A percentile compares a stretch with the other conserved stretches of the same genome.
Conservation (phyloP, 2,113 vertebrate genomes). For the Zonotrichia leucophrys region DNA sequence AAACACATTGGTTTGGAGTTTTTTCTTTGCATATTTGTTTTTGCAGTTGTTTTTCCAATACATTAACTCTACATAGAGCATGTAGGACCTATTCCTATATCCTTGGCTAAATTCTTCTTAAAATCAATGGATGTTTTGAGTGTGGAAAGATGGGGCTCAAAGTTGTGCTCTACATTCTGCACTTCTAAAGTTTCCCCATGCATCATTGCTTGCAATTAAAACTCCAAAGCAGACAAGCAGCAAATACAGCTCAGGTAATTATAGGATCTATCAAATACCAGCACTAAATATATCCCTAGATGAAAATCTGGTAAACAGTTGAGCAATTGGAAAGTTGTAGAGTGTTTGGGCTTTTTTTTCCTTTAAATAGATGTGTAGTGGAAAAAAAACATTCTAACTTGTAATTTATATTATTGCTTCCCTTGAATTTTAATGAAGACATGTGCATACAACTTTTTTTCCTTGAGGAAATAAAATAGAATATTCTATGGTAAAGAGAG, state of each 20-base stretch:
- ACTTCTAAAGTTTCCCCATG: neutral
- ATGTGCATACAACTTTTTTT: neutral
- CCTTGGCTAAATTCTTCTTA: neutral
- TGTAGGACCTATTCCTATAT: neutral
- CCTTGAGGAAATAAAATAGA: neutral
- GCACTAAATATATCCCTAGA: neutral
- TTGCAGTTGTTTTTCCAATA: neutral
- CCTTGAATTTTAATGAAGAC: constrained; percentile 8
- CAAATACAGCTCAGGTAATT: constrained; percentile 29
- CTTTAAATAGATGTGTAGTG: neutral
- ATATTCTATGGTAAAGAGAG: neutral
- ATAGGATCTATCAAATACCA: constrained; percentile 2
- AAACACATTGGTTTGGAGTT: neutral
- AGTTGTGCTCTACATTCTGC: neutral
- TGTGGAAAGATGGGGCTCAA: neutral
- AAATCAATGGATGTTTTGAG: neutral
- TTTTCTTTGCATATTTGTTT: neutral
- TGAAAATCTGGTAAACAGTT: constrained; percentile 31
- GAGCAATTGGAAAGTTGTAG: neutral
- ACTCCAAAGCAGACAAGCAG: neutral
- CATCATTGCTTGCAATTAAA: neutral
- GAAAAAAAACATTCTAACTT: neutral
- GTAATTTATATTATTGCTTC: neutral
- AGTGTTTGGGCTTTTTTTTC: neutral
- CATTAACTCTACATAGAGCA: neutral